These are phyloP conservation scores for Paracentrotus lividus DNA, from an alignment of 53 echinoderm and acorn worm species.

Conservation along the genomic window DNA sequence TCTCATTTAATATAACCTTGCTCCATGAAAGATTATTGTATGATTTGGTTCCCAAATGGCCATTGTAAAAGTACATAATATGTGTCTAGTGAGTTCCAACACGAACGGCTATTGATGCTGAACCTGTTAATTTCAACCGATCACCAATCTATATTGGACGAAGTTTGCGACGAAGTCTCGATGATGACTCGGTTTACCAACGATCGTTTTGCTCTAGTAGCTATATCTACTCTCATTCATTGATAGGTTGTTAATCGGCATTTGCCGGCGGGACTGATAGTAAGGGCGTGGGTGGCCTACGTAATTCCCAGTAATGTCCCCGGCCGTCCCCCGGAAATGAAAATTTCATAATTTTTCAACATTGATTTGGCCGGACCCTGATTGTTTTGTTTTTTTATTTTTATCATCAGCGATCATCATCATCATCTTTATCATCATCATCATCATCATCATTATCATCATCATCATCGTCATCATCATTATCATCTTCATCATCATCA, in stretches of 20 bases:
- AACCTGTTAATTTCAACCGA: not conserved
- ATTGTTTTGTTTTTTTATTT: not conserved
- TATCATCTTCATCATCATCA: slow-evolving; percentile 14
- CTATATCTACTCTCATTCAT: not conserved
- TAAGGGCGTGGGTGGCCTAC: not conserved
- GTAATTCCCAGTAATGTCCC: too few relatives aligned
- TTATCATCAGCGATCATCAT: too few relatives aligned
- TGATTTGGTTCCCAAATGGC: not conserved
- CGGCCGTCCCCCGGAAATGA: too few relatives aligned
- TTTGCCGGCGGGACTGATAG: not conserved
- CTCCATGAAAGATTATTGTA: not conserved
- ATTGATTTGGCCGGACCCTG: not conserved
- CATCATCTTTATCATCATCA: not conserved
- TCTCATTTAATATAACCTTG: not conserved
- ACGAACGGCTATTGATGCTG: not conserved
- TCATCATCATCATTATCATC: not conserved
- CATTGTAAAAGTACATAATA: not conserved
- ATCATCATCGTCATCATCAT: not conserved
- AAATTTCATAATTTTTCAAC: too few relatives aligned
- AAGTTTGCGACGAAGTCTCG: not conserved
- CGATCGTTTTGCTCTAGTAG: not conserved
- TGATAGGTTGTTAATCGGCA: not conserved
- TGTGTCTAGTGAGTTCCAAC: not conserved
- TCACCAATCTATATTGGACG: not conserved
- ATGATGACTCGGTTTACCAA: not conserved